A percentile compares a stretch with the other conserved stretches of the same genome.
These are phyloP conservation scores for Fundulus diaphanus DNA, from an alignment of 2,797 vertebrate genomes.

Conservation along the genomic window DNA sequence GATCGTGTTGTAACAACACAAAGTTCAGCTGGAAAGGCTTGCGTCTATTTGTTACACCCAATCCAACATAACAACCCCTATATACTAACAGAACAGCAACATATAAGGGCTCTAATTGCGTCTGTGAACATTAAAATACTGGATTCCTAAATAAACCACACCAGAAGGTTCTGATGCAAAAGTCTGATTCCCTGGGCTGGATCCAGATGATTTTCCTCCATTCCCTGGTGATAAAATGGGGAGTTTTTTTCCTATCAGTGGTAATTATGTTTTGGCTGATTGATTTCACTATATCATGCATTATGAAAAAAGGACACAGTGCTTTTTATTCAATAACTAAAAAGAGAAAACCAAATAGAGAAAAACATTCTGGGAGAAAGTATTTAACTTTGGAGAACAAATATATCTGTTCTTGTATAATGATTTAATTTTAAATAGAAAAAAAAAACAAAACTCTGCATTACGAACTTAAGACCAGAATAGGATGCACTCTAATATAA, in stretches of 20 bases:
- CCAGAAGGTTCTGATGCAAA: neutral
- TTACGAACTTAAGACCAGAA: neutral
- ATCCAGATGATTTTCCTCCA: neutral
- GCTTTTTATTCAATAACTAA: neutral
- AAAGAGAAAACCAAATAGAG: neutral
- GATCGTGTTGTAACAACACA: neutral
- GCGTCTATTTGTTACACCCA: neutral
- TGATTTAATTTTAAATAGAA: neutral
- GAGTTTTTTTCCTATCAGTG: neutral
- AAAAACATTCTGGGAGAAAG: neutral
- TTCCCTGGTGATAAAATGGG: neutral
- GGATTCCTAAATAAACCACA: neutral
- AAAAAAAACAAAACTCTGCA: neutral
- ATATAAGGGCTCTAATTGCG: neutral
- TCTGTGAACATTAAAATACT: neutral
- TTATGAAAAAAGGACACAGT: neutral
- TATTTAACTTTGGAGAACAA: neutral
- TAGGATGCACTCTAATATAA: neutral
- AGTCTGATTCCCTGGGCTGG: neutral
- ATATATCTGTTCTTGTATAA: neutral
- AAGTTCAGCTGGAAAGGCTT: neutral
- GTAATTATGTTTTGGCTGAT: neutral
- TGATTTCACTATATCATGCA: neutral
- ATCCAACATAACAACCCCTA: neutral
- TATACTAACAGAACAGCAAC: neutral